These are phyloP conservation scores for Cryptocephalus primarius DNA, from an alignment of 2,888 invertebrate species.

Conservation along the genomic window DNA sequence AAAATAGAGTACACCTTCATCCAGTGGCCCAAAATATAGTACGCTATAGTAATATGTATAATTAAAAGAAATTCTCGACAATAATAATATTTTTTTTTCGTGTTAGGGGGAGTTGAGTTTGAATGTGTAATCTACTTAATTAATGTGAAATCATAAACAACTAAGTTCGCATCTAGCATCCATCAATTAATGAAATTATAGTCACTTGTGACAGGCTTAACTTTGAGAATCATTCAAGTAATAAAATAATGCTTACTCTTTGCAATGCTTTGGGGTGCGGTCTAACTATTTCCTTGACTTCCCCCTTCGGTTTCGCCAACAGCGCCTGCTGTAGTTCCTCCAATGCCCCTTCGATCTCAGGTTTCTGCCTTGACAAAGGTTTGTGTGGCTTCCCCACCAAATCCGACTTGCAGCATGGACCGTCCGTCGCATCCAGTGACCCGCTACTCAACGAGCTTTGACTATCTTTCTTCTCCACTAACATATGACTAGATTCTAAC, in stretches of 20 bases:
- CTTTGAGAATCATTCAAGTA: background rate
- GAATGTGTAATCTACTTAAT: too few relatives aligned
- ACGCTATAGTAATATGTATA: too few relatives aligned
- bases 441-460: conserved; percentile 30
- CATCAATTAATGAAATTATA: too few relatives aligned
- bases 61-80: too few relatives aligned
- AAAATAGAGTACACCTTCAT: too few relatives aligned
- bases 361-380: conserved; percentile 49
- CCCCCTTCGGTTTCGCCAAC: background rate
- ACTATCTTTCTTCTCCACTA: conserved; percentile 30
- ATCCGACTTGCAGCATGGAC: conserved; percentile 11
- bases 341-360: conserved; percentile 10
- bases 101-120: too few relatives aligned
- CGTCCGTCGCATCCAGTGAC: conserved; percentile 17
- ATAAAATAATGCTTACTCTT: conserved; percentile 37
- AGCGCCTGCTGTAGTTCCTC: conserved; percentile 10
- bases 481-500: conserved; percentile 30
- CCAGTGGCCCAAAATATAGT: too few relatives aligned
- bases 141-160: too few relatives aligned
- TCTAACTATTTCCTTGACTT: conserved; percentile 24
- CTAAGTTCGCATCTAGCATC: too few relatives aligned
- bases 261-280: conserved; percentile 55
- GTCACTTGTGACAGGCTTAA: too few relatives aligned
- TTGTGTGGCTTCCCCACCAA: conserved; percentile 50
- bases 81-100: too few relatives aligned